These are phyloP conservation scores for Myocastor coypus DNA, from an alignment of 2,113 vertebrate species.

Conservation along the genomic window DNA sequence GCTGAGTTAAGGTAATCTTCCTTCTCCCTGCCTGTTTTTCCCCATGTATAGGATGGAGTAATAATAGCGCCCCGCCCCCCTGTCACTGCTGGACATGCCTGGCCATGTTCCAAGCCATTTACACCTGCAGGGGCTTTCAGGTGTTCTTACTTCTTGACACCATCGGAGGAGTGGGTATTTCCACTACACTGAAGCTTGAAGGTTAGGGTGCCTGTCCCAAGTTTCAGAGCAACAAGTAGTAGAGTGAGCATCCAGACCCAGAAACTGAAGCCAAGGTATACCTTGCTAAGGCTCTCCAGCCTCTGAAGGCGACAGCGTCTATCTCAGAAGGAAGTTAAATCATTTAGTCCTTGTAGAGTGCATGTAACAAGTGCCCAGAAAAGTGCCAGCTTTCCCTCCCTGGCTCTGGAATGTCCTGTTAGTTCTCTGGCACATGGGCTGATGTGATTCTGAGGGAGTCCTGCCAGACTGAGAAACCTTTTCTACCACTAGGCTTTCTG, in stretches of 20 bases:
- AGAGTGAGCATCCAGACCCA: neutral
- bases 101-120: neutral
- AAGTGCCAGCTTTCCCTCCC: neutral
- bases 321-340: neutral
- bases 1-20: neutral
- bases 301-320: neutral
- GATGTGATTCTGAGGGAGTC: neutral
- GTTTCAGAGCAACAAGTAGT: neutral
- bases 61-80: neutral
- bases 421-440: neutral
- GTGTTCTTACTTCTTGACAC: neutral
- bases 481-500: accelerated
- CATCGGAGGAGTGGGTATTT: neutral
- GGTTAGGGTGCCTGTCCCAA: neutral
- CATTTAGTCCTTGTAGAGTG: neutral
- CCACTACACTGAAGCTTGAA: neutral
- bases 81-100: too few species aligned
- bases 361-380: neutral
- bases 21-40: neutral
- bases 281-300: neutral
- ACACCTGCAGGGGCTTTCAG: neutral
- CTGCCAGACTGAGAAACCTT: neutral
- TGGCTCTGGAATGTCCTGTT: neutral
- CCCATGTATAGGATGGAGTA: neutral
- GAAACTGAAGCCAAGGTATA: neutral